Evolutionary conservation across 2,888 invertebrate species (phyloP), one percentile per base, ranked within the genome.

Genomic region (Nemotelus pantherinus): DNA sequence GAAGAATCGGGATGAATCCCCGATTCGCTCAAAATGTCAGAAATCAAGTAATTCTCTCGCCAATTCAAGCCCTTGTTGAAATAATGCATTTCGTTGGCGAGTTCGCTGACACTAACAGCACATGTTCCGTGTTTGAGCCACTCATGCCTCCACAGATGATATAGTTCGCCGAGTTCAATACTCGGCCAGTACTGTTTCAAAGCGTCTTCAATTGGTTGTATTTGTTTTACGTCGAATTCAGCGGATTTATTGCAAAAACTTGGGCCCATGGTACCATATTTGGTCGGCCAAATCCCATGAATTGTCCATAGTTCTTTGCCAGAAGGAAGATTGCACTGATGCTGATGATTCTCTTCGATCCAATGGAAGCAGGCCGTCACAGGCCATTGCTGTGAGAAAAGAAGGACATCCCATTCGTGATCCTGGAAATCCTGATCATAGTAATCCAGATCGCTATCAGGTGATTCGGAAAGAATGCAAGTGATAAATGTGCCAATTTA

Each of bases 71-170:
- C 94, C 80, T 90, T 88, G 0, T 86, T 84, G 83, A 95, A 95
- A 84, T 93, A 95, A 82, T 92, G 92, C 0, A 88, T 82, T 82
- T 94, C 92, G 39, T 89, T 89, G 81, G 90, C 88, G 0, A 94
- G 83, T 3, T 85, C 82, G 0, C 90, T 87, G 2, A 93, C 80
- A 3, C 85, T 81, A 0, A 90, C 88, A 2, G 94, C 93, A 83
- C 95, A 95, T 0, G 94, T 94, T 2, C 95, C 95, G 84, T 95
- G 95, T 83, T 95, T 95, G 0, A 88, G 85, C 95, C 95, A 95
- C 85, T 95, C 95, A 83, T 95, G 94, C 78, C 90, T 88, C 94
- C 94, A 95, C 43, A 95, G 88, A 81, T 91, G 87, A 41, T 53
- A 70, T 41, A 80, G 76, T 0, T 82, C 78, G 48, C 82, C 81